Evolutionary conservation across 2,113 vertebrate genomes (phyloP).

Genomic region (Thomomys bottae): DNA sequence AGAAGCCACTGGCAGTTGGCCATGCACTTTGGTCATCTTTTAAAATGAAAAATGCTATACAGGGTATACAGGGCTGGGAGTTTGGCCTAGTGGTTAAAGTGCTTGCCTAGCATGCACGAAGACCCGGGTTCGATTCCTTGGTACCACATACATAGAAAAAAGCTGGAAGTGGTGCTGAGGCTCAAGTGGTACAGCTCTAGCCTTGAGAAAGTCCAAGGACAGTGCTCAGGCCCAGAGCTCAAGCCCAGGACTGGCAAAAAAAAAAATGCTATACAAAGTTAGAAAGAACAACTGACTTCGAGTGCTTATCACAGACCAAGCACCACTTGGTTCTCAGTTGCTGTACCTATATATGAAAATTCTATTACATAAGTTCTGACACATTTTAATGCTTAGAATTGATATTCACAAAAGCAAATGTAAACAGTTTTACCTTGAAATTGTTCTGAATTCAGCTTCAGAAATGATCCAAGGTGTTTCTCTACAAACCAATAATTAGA

Average conservation of each 20-base stretch:
- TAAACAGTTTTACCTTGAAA: conserved; percentile 41
- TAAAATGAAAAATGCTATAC: neutral
- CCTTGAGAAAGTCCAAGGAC: too few relatives aligned
- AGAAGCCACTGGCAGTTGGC: neutral
- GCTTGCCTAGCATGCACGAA: too few relatives aligned
- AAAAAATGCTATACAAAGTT: conserved; percentile 17
- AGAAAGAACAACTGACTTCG: neutral
- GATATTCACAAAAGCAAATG: neutral
- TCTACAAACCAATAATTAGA: conserved; percentile 51
- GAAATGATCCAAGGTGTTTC: conserved; percentile 37
- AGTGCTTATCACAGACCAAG: neutral
- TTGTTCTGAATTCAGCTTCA: conserved; percentile 50
- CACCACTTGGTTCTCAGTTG: neutral
- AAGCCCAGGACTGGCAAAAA: too few relatives aligned
- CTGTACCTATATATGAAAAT: neutral
- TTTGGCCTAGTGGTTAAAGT: too few relatives aligned
- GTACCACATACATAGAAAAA: too few relatives aligned
- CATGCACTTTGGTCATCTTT: neutral
- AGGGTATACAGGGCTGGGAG: too few relatives aligned
- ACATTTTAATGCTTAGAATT: neutral
- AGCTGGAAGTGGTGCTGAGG: too few relatives aligned
- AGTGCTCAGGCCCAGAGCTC: too few relatives aligned
- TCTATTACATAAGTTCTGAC: neutral
- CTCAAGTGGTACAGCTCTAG: too few relatives aligned
- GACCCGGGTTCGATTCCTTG: too few relatives aligned